These are phyloP conservation scores for Camponotus floridanus DNA, from an alignment of 1,140 invertebrate genomes.

Conservation along the genomic window DNA sequence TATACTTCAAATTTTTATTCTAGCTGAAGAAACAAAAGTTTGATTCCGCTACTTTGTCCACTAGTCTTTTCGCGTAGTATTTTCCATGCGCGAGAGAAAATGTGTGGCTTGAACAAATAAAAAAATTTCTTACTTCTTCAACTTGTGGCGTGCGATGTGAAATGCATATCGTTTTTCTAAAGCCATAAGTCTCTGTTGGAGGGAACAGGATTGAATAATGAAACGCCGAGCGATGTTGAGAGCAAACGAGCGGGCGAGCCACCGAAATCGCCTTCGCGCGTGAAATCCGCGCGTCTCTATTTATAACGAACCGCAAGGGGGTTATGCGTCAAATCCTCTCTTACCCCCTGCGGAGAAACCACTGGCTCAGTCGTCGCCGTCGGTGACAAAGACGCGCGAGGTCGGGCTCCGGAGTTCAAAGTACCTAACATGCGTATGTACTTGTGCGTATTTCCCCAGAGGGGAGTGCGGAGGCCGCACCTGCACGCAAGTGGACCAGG, in stretches of 20 bases:
- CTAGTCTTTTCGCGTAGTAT: too few relatives aligned
- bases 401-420: slow-evolving; percentile 45
- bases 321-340: slow-evolving; percentile 61
- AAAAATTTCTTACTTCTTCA: not conserved
- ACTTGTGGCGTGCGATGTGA: not conserved
- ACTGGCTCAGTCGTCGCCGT: slow-evolving; percentile 47
- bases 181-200: not conserved
- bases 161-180: not conserved
- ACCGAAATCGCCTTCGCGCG: slow-evolving; percentile 28
- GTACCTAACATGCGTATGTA: slow-evolving; percentile 49
- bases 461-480: slow-evolving; percentile 32
- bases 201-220: slow-evolving; percentile 17
- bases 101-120: too few relatives aligned
- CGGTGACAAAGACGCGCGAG: slow-evolving; percentile 50
- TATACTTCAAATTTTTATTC: not conserved
- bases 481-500: slow-evolving; percentile 26
- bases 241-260: not conserved
- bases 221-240: not conserved
- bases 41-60: too few relatives aligned
- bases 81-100: too few relatives aligned
- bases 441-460: slow-evolving; percentile 41
- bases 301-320: slow-evolving; percentile 39
- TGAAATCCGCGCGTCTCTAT: slow-evolving; percentile 41
- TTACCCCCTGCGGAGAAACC: slow-evolving; percentile 67
- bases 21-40: too few relatives aligned